Evolutionary conservation across 2,797 vertebrate species (phyloP), one percentile per base, ranked within the genome.

Genomic region (Clamator glandarius): DNA sequence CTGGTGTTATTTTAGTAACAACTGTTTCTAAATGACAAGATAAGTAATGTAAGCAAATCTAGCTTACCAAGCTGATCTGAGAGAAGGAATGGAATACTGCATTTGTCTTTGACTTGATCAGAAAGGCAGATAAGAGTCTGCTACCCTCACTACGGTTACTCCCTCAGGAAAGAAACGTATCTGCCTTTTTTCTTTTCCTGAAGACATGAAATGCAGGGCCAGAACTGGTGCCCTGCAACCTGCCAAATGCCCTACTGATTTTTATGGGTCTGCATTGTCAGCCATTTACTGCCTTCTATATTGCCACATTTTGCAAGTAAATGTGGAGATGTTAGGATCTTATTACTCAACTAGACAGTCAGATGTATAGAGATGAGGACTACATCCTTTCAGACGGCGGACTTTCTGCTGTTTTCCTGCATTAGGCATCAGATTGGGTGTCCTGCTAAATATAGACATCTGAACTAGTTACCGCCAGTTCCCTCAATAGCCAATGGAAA

Each of bases 31-130:
- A 86, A 72, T 35, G 6, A 66, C 50, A 84, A 67, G 68, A 11
- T 73, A 89, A 91, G 62, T 94, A 83, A 87, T 62, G n/a, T 51
- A 93, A 72, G 39, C 20, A 88, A 92, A 79, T 59, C 35, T 28
- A 84, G 24, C 31, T 89, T 80, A 70, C 21, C 3, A 67, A 77
- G 55, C 9, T 61, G 44, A 89, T 87, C 23, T 29, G 13, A 90
- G 87, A 33, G 24, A 79, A 69, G 26, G 14, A 70, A 87, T 15
- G 6, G 17, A 76, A n/a, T 51, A 46, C 6, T 42, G 28, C 3
- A 4, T 84, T 89, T 82, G 20, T 11, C 26, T 87, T 69, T 58
- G 17, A 82, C 33, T 89, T 59, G 25, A 54, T 62, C 28, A 69
- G 41, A 88, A 84, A 81, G 19, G 16, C 5, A 87, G 44, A 78